phyloP scores from a whole-genome alignment of 2,888 invertebrate genomes.

The Tholera decimalis region DNA sequence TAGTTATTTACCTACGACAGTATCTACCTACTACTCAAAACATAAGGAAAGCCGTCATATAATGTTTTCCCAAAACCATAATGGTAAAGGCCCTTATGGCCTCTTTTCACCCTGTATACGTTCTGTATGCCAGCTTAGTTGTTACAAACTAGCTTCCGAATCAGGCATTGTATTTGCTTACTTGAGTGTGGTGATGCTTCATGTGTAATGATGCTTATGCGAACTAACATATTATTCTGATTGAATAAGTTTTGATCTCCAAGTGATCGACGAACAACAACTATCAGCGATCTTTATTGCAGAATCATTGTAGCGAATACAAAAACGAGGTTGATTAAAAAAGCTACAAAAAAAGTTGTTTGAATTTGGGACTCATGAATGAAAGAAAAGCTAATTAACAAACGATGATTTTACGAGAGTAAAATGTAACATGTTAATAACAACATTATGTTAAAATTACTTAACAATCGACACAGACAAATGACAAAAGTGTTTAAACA shows the following conservation, averaged over 20 bases:
- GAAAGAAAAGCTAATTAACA: too few species aligned
- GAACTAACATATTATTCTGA: not conserved
- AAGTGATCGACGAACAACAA: not conserved
- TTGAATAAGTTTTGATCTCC: not conserved
- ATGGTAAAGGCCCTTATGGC: not conserved
- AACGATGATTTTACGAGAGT: too few species aligned
- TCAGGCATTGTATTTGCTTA: conserved; percentile 17
- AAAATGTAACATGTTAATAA: too few species aligned
- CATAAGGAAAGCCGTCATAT: not conserved
- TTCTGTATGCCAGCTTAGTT: not conserved
- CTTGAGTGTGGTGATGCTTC: not conserved
- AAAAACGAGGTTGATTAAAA: not conserved
- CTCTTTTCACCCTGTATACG: not conserved
- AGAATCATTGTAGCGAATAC: too few species aligned
- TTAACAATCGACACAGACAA: conserved; percentile 11
- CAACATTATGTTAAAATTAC: too few species aligned
- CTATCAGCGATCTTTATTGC: too few species aligned
- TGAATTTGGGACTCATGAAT: too few species aligned
- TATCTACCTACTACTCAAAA: not conserved
- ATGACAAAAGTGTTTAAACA: conserved; percentile 28
- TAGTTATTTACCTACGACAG: too few species aligned
- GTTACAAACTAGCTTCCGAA: not conserved
- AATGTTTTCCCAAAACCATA: not conserved
- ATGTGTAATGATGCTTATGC: not conserved
- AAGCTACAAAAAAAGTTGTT: too few species aligned